Percentiles rank a stretch among this genome's conserved stretches.
Conservation (phyloP, 2,113 vertebrate genomes). For the Galbula dea region DNA sequence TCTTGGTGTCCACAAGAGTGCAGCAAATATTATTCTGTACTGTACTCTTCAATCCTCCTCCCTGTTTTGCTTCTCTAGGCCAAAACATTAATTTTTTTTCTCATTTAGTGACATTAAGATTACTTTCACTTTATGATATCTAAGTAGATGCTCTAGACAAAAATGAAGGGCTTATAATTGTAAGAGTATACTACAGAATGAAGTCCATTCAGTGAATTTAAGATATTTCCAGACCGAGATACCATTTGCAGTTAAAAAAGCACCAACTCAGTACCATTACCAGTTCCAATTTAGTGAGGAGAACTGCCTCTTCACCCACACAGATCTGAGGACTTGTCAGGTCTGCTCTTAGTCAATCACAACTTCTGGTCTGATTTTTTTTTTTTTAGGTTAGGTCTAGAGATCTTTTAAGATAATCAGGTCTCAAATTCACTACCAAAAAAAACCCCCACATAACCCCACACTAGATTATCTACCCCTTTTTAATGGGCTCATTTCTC, state of each 20-base stretch:
- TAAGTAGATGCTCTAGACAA: background rate
- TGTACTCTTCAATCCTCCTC: background rate
- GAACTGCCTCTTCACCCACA: background rate
- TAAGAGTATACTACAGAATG: background rate
- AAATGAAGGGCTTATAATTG: background rate
- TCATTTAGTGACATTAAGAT: background rate
- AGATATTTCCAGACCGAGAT: background rate
- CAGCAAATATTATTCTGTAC: background rate
- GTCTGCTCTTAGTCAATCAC: background rate
- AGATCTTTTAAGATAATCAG: background rate
- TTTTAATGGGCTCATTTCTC: background rate
- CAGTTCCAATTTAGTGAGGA: background rate
- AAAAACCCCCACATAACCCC: background rate
- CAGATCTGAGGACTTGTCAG: background rate
- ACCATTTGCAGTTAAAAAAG: background rate
- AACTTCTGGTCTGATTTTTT: background rate
- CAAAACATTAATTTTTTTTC: background rate
- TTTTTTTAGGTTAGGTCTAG: background rate
- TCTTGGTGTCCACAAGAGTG: background rate
- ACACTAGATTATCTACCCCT: background rate
- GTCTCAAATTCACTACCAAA: background rate
- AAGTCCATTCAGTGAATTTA: background rate
- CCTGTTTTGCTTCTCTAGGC: background rate
- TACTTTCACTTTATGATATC: background rate
- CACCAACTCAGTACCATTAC: background rate